Evolutionary conservation across 1,140 invertebrate genomes (phyloP).

Genomic region (Aphelenchoides fujianensis): DNA sequence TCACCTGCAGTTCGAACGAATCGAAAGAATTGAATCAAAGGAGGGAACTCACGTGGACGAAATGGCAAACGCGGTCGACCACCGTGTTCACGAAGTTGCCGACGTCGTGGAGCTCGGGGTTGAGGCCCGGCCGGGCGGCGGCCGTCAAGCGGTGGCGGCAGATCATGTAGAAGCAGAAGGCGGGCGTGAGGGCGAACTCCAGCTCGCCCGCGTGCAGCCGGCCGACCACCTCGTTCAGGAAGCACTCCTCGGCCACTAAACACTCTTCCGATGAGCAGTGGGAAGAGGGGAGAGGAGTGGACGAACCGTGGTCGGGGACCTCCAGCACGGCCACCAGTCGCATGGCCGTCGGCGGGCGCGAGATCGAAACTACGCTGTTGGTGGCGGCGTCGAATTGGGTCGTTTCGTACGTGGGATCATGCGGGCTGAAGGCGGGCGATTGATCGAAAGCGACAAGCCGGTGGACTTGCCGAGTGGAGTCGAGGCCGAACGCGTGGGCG

Average conservation of each 20-base stretch:
- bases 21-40: not conserved
- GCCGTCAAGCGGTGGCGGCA: conserved; percentile 43
- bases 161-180: conserved; percentile 55
- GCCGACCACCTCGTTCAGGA: conserved; percentile 11
- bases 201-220: not conserved
- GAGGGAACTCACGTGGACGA: not conserved
- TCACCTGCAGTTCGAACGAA: conserved; percentile 28
- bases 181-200: conserved; percentile 48
- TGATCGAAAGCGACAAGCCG: not conserved
- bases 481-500: not conserved
- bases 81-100: conserved; percentile 21
- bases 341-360: not conserved
- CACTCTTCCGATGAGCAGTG: not conserved
- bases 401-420: not conserved
- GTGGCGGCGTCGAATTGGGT: not conserved
- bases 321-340: not conserved
- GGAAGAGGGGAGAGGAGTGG: not conserved
- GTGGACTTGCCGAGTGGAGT: not conserved
- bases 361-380: not conserved
- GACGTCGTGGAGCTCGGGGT: not conserved
- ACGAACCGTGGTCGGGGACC: conserved; percentile 9
- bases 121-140: not conserved
- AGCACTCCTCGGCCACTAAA: conserved; percentile 29
- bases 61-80: conserved; percentile 25
- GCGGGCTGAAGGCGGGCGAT: not conserved